These are phyloP conservation scores for Sinocyclocheilus grahami DNA, from an alignment of 2,113 vertebrate genomes.

Conservation along the genomic window DNA sequence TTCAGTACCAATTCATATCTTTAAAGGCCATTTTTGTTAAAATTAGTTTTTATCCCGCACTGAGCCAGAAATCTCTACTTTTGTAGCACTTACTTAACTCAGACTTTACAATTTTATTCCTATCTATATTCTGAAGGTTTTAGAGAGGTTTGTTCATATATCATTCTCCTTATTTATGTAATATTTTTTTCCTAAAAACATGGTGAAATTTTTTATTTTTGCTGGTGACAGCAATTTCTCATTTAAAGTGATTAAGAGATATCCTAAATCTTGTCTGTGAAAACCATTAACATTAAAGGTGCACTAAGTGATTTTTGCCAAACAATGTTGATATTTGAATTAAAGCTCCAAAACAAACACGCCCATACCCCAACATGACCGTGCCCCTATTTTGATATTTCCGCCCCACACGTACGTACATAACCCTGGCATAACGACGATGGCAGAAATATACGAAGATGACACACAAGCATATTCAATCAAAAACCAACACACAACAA, in stretches of 20 bases:
- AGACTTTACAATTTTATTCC: neutral
- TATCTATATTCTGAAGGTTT: neutral
- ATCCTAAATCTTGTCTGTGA: neutral
- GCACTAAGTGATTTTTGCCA: no score
- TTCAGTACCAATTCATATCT: neutral
- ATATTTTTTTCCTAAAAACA: neutral
- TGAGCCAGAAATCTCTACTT: neutral
- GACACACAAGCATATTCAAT: no score
- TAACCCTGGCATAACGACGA: no score
- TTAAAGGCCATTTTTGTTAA: neutral
- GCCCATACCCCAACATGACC: no score
- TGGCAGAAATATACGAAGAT: no score
- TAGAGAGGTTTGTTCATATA: neutral
- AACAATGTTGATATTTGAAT: no score
- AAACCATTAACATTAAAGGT: neutral
- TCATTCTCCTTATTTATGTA: neutral
- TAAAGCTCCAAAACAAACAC: no score
- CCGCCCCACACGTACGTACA: no score
- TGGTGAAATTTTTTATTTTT: neutral
- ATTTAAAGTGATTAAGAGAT: neutral
- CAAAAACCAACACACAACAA: no score
- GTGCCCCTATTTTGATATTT: no score
- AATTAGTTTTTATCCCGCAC: no score
- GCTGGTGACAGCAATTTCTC: neutral
- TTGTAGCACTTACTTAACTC: neutral